These are phyloP conservation scores for Sebastes hubbsi DNA, from an alignment of 2,797 vertebrate genomes.

Conservation along the genomic window DNA sequence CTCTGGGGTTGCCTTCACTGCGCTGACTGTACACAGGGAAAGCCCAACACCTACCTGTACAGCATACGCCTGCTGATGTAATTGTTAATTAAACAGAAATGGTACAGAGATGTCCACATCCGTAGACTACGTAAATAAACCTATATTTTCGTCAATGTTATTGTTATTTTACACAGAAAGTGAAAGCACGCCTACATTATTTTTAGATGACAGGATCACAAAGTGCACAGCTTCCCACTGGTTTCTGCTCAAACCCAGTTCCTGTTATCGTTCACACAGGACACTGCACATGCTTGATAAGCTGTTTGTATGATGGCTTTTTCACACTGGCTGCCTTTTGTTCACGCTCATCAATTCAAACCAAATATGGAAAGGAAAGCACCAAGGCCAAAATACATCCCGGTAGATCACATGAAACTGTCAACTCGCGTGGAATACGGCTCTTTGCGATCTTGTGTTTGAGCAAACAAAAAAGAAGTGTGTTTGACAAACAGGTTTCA, in stretches of 20 bases:
- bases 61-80: constrained; percentile 15
- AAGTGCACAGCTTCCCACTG: constrained; percentile 67
- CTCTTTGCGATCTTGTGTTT: constrained; percentile 10
- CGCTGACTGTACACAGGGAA: not conserved
- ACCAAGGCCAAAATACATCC: constrained; percentile 33
- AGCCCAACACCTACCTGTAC: constrained; percentile 1
- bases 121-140: constrained; percentile 20
- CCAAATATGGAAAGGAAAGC: constrained; percentile 47
- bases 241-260: constrained; percentile 70
- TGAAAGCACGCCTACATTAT: constrained; percentile 59
- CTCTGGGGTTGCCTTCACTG: constrained; percentile 8
- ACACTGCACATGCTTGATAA: constrained; percentile 73
- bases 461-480: constrained; percentile 38
- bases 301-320: constrained; percentile 46
- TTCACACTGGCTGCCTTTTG: constrained; percentile 44
- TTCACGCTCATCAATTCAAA: constrained; percentile 50
- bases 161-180: constrained; percentile 13
- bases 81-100: constrained; percentile 47
- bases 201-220: constrained; percentile 76
- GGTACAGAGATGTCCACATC: constrained; percentile 9
- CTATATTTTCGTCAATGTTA: constrained; percentile 5
- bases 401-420: constrained; percentile 31
- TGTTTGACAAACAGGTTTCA: constrained; percentile 32
- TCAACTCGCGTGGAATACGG: constrained; percentile 24
- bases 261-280: constrained; percentile 73